Conservation (phyloP, 2,888 invertebrate species). For the Pyralis farinalis region DNA sequence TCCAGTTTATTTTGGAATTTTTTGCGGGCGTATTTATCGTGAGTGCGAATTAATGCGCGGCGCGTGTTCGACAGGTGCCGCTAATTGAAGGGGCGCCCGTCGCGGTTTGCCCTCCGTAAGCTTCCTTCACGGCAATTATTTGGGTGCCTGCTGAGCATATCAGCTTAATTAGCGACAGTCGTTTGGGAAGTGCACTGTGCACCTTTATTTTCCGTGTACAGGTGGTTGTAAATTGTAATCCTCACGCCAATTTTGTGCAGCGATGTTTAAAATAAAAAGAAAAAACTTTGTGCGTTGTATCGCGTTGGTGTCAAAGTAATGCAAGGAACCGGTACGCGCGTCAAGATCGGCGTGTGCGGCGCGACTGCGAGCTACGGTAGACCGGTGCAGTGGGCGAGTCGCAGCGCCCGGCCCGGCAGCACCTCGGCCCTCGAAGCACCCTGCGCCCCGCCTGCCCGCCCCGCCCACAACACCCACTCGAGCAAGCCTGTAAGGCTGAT, state of each 20-base stretch:
- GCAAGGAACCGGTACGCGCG: constrained; percentile 47
- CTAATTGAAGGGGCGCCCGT: constrained; percentile 68
- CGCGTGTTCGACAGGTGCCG: constrained; percentile 72
- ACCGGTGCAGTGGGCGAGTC: constrained; percentile 63
- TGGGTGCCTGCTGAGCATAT: constrained; percentile 59
- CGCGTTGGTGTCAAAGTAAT: constrained; percentile 6
- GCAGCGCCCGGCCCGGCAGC: constrained; percentile 39
- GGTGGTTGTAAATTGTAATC: constrained; percentile 29
- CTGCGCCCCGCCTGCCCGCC: constrained; percentile 68
- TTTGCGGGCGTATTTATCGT: constrained; percentile 63
- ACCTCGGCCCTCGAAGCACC: constrained; percentile 56
- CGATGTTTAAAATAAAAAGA: too few species aligned
- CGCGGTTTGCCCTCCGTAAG: constrained; percentile 50
- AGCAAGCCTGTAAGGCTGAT: constrained; percentile 16
- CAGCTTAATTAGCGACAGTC: constrained; percentile 52
- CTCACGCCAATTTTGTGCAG: background rate
- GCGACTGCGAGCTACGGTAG: constrained; percentile 58
- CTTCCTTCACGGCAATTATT: constrained; percentile 75
- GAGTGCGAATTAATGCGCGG: constrained; percentile 69
- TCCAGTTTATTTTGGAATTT: constrained; percentile 71
- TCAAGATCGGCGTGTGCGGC: constrained; percentile 51
- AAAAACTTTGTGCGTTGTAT: background rate
- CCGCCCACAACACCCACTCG: constrained; percentile 64
- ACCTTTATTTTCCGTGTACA: constrained; percentile 52
- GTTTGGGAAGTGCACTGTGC: constrained; percentile 43